Conservation (phyloP, 2,888 invertebrate genomes). For the Frankliniella fusca region DNA sequence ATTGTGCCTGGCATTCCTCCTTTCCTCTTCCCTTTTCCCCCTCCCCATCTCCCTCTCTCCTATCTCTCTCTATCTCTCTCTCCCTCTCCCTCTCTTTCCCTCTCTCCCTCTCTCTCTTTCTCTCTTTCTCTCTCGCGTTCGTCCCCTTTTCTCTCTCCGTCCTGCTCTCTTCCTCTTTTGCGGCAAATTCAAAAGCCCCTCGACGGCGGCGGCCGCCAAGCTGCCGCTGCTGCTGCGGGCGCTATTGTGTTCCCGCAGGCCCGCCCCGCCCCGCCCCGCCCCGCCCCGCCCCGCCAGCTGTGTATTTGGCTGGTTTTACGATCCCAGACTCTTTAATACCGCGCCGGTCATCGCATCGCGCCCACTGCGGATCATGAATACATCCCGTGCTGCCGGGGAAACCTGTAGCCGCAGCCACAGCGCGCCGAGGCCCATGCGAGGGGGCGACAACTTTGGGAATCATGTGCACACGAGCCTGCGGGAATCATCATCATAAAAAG, state of each 20-base stretch:
- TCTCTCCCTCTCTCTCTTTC: neutral
- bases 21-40: neutral
- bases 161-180: neutral
- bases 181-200: neutral
- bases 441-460: too few species aligned
- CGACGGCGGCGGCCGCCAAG: neutral
- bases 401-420: too few species aligned
- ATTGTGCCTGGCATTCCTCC: neutral
- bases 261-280: too few species aligned
- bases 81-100: neutral
- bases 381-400: too few species aligned
- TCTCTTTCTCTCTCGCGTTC: neutral
- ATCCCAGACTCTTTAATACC: neutral
- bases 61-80: neutral
- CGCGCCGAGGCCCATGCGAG: too few species aligned
- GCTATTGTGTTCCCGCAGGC: too few species aligned
- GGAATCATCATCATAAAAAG: too few species aligned
- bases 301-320: neutral
- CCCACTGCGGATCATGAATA: too few species aligned
- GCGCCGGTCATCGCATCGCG: neutral
- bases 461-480: too few species aligned
- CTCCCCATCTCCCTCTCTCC: neutral
- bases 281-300: neutral
- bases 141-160: neutral
- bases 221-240: too few species aligned